Base-by-base conservation (phyloP, 2,888 invertebrate species). In the Petrolisthes cinctipes region DNA sequence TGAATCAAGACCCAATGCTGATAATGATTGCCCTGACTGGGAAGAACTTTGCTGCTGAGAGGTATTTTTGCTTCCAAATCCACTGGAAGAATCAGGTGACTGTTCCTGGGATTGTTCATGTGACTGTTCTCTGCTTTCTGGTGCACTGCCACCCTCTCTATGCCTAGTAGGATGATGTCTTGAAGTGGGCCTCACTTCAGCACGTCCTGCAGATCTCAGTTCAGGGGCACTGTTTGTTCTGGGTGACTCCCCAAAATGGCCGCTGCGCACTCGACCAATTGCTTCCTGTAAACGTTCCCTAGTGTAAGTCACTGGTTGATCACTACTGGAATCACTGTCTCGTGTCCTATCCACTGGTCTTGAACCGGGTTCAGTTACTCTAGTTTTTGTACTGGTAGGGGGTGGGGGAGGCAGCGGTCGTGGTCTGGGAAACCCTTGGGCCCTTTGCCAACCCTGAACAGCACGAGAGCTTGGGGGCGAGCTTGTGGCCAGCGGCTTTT, bases 51-150 rank as follows among this genome's bases (percentile, higher is more conserved):
- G 96, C 78, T 91, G 91, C 66, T 95, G 95, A 54, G 96, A 96
- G 66, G 97, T 97, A 93, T 97, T 97, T 92, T 97, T 97, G 92
- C 97, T 97, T 89, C 97, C 97, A 93, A 97, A 97, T 17, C 97
- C 97, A 92, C 97, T 97, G 68, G 97, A 97, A 92, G 90, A 90
- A 78, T 97, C 97, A 0, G 97, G 97, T 4, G 97, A 97, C 9
- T 96, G 96, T 92, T 96, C 96, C 95, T 93, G 76, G 90, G 85
- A 89, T 94, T 94, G 94, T 75, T 90, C 89, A 57, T 87, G 87
- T 11, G 89, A 90, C 57, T 86, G 83, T 82, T 90, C 90, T 57
- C 80, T 86, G 71, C 86, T 83, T 68, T 78, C 86, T 76, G 86
- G 82, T 14, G 86, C 83, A 82, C 82, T 87, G 51, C 86, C 87